phyloP scores from a whole-genome alignment of 2,888 invertebrate species.

The Gibbula magus region DNA sequence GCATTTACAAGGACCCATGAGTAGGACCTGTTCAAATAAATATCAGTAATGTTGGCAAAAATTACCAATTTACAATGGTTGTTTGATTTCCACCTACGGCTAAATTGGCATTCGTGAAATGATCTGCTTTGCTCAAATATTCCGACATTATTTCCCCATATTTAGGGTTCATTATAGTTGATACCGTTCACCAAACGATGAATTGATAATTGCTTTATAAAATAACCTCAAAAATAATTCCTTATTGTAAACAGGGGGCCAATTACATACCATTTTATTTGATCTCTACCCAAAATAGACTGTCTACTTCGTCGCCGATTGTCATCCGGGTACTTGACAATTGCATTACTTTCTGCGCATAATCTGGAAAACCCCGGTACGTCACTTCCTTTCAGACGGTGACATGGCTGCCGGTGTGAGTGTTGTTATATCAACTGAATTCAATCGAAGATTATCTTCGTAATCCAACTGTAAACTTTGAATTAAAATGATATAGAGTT shows the following conservation, averaged over 20 bases:
- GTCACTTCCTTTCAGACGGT: slow-evolving; percentile 67
- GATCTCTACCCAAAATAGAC: neutral
- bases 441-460: neutral
- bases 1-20: too few relatives aligned
- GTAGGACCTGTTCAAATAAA: too few relatives aligned
- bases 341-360: slow-evolving; percentile 44
- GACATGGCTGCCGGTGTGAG: slow-evolving; percentile 79
- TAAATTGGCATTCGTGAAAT: too few relatives aligned
- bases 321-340: slow-evolving; percentile 36
- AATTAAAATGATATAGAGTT: neutral
- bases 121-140: too few relatives aligned
- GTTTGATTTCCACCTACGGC: too few relatives aligned
- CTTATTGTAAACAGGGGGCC: neutral
- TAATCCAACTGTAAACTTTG: neutral
- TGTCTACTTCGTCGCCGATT: slow-evolving; percentile 18
- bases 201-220: too few relatives aligned
- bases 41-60: too few relatives aligned
- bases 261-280: slow-evolving; percentile 13
- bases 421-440: slow-evolving; percentile 48
- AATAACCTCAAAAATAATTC: neutral
- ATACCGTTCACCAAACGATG: too few relatives aligned
- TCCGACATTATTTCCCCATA: too few relatives aligned
- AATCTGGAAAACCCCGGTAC: slow-evolving; percentile 32
- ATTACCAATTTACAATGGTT: too few relatives aligned
- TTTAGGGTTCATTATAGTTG: too few relatives aligned